Conservation (phyloP, 2,797 vertebrate genomes). For the Pristis pectinata region DNA sequence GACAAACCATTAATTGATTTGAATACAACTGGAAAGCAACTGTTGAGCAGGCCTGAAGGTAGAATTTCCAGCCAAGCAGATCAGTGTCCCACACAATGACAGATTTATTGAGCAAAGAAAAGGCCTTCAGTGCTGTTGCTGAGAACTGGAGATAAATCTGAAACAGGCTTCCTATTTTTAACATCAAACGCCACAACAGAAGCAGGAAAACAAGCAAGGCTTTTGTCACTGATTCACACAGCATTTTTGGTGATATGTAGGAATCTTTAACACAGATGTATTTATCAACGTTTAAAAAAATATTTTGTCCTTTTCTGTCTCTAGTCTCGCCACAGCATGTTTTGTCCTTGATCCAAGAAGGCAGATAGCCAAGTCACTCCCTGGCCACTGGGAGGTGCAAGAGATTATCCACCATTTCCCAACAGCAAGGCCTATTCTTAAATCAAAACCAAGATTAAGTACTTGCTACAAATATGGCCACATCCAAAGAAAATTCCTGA, state of each 20-base stretch:
- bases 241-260: background rate
- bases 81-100: background rate
- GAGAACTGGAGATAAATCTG: conserved; percentile 9
- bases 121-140: conserved; percentile 3
- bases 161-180: background rate
- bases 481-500: background rate
- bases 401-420: background rate
- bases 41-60: background rate
- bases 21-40: conserved; percentile 29
- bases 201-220: background rate
- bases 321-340: background rate
- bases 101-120: conserved; percentile 23
- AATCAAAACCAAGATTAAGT: background rate
- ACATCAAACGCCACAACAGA: conserved; percentile 13
- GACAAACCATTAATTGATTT: conserved; percentile 16
- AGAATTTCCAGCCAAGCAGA: conserved; percentile 14
- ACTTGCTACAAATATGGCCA: background rate
- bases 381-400: background rate
- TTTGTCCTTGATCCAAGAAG: background rate
- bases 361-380: background rate
- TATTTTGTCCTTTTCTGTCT: background rate
- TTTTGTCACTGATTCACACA: background rate
- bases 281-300: background rate
- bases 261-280: background rate
- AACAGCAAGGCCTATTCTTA: background rate